Conservation (phyloP, 2,113 vertebrate genomes). For the Notothenia coriiceps region DNA sequence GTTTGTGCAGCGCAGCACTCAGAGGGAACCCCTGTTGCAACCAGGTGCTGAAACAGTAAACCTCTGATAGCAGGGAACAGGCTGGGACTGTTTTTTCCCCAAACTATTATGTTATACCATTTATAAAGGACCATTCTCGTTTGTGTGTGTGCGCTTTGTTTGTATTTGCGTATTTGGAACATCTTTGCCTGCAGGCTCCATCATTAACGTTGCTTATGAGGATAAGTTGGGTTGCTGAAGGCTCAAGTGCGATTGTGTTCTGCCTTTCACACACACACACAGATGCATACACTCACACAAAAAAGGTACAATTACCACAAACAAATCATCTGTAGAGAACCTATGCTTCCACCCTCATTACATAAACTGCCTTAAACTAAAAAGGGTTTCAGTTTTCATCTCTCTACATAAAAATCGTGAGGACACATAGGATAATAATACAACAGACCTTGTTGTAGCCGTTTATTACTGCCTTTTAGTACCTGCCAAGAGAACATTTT, state of each 20-base stretch:
- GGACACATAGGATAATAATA: not conserved
- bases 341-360: conserved; percentile 1
- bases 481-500: conserved; percentile 3
- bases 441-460: not conserved
- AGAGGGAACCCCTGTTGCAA: conserved; percentile 31
- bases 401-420: not conserved
- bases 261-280: conserved; percentile 1
- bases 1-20: conserved; percentile 42
- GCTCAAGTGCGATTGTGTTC: conserved; percentile 26
- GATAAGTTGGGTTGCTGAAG: conserved; percentile 54
- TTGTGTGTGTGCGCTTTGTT: conserved; percentile 24
- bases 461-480: not conserved
- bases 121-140: conserved; percentile 37
- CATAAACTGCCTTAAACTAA: conserved; percentile 18
- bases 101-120: conserved; percentile 31
- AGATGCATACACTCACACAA: not conserved
- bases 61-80: conserved; percentile 31
- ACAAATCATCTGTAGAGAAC: conserved; percentile 21
- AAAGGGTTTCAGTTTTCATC: conserved; percentile 6
- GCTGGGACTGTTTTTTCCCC: conserved; percentile 33
- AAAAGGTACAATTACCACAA: conserved; percentile 20
- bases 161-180: conserved; percentile 23
- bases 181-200: conserved; percentile 40
- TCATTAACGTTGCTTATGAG: conserved; percentile 56
- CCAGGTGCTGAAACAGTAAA: conserved; percentile 51